These are phyloP conservation scores for Drosophila meridiana DNA, from an alignment of 2,888 invertebrate genomes.

Conservation along the genomic window DNA sequence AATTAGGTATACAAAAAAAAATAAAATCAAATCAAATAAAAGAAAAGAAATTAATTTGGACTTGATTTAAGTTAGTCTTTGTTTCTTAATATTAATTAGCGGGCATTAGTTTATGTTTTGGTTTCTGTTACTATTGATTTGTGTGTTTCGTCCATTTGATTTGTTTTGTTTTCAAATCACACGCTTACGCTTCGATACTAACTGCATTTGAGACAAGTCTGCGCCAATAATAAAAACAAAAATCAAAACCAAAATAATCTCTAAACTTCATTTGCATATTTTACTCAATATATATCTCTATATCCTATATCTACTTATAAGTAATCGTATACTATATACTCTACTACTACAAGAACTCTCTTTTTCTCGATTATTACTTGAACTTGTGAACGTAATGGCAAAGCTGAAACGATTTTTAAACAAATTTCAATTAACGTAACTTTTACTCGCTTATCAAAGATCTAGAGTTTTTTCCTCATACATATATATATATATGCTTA, in stretches of 20 bases:
- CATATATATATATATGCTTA: constrained; percentile 27
- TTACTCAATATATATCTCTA: constrained; percentile 36
- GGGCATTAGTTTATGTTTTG: constrained; percentile 27
- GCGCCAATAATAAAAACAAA: constrained; percentile 32
- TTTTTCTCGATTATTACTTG: constrained; percentile 52
- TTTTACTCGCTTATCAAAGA: constrained; percentile 35
- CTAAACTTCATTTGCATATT: constrained; percentile 54
- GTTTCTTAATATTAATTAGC: constrained; percentile 14
- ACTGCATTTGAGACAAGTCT: constrained; percentile 71
- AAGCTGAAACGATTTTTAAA: constrained; percentile 29
- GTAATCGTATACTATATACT: constrained; percentile 45
- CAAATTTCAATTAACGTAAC: constrained; percentile 38
- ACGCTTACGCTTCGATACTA: constrained; percentile 77
- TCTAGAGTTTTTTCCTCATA: constrained; percentile 37
- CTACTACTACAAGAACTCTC: constrained; percentile 34
- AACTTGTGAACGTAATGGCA: constrained; percentile 27
- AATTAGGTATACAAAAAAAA: constrained; percentile 47
- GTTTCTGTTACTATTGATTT: neutral
- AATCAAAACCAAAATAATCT: neutral
- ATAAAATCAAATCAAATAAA: neutral
- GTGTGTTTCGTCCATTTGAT: constrained; percentile 9
- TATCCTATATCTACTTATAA: constrained; percentile 38
- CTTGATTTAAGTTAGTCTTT: constrained; percentile 31
- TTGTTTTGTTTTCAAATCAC: constrained; percentile 45
- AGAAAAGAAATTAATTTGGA: constrained; percentile 19